A percentile compares a stretch with the other conserved stretches of the same genome.
phyloP scores from a whole-genome alignment of 2,888 invertebrate species.

The Eucera pruinosa region DNA sequence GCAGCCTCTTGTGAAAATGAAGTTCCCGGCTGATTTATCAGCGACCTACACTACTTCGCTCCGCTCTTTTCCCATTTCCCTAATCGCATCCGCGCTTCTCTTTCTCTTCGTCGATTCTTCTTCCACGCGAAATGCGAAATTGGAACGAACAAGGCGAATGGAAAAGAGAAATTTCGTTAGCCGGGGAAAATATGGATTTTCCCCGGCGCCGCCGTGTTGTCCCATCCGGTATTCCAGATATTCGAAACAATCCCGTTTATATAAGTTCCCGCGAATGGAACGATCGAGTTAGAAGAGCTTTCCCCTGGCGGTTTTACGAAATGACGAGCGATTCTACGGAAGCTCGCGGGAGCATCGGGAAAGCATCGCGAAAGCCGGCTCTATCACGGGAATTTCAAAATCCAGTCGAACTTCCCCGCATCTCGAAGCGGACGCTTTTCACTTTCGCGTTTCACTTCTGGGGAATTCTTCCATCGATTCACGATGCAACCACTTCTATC shows the following conservation, averaged over 20 bases:
- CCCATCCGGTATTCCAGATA: too few relatives aligned
- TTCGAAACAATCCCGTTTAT: slow-evolving; percentile 10
- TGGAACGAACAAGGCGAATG: too few relatives aligned
- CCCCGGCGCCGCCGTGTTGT: too few relatives aligned
- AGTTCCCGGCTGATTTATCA: slow-evolving; percentile 2
- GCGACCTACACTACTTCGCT: neutral
- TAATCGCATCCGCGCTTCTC: neutral
- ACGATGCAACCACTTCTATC: too few relatives aligned
- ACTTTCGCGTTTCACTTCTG: neutral
- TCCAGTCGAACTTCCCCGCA: neutral
- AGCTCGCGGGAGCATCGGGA: slow-evolving; percentile 21
- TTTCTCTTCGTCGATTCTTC: neutral
- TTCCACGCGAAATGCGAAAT: neutral
- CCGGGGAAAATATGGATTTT: too few relatives aligned
- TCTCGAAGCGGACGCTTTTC: neutral
- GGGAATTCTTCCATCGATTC: neutral
- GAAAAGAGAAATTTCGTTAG: neutral
- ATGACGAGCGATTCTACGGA: slow-evolving; percentile 25
- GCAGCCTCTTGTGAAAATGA: too few relatives aligned
- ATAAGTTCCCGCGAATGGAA: slow-evolving; percentile 9
- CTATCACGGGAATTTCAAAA: slow-evolving; percentile 17
- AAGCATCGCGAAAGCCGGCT: slow-evolving; percentile 7
- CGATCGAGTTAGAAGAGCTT: slow-evolving; percentile 17
- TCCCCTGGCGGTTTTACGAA: slow-evolving; percentile 20
- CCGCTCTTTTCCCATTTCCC: neutral